Evolutionary conservation across 2,888 invertebrate species (phyloP), one percentile per base, ranked within the genome.

Genomic region (Macrosoma leucophasiata): DNA sequence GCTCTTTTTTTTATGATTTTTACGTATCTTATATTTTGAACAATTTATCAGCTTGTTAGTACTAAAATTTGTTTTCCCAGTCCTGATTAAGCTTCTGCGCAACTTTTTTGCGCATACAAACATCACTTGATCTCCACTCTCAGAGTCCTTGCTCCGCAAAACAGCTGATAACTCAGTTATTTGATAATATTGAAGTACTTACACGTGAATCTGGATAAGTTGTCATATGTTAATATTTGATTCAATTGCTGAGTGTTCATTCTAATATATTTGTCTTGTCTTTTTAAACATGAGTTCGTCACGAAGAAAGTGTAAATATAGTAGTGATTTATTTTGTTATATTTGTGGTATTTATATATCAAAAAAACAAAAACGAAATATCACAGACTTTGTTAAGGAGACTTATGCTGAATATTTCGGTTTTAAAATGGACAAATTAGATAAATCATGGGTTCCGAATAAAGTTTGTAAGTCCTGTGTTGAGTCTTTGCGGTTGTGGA

Each of bases 321-420:
- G 12, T 28, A 15, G 17, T 17, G 18, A 30, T 30, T 22, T 14
- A 21, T 30, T 30, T 15, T 22, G 22, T 15, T 30, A 23, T 22
- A 30, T 30, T 30, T 30, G 30, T 17, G 30, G 30, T 30, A 14
- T 22, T 22, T 30, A 30, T 23, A 22, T 30, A 30, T 9, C 2
- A 22, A 37, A 37, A 21, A 29, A 37, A 26, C 13, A 13, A 9
- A 13, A 6, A 20, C 19, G 21, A 33, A 25, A 25, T 26, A 33
- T 33, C 25, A 26, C 33, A 19, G 33, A 33, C 26, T 33, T 26
- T 20, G 26, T 33, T 2, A 33, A 33, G 26, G 20, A 33, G 15
- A 26, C 26, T 26, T 33, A 26, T 26, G 20, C 25, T 32, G 26
- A 20, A 13, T 32, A 32, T 19, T 32, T 32, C 6, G 19, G 25